These are phyloP conservation scores for Coregonus suidteri DNA, from an alignment of 2,797 vertebrate species.

Conservation along the genomic window DNA sequence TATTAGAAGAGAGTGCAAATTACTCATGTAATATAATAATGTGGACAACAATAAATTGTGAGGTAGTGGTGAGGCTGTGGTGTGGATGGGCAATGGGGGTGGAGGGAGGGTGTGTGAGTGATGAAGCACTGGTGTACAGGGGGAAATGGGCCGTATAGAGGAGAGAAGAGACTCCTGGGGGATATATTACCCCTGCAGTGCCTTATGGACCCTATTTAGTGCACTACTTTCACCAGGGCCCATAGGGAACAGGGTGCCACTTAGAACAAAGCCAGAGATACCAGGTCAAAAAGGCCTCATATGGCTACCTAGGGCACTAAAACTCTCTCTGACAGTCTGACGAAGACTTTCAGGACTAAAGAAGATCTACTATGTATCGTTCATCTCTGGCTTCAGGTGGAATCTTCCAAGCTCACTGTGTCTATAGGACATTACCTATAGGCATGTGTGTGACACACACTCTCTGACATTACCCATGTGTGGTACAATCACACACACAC, in stretches of 20 bases:
- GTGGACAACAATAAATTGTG: constrained; percentile 56
- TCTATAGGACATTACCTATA: not conserved
- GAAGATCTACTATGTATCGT: not conserved
- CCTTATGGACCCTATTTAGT: not conserved
- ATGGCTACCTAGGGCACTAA: not conserved
- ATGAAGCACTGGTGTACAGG: not conserved
- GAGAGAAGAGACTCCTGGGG: no score
- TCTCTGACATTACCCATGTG: no score
- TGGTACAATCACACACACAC: not conserved
- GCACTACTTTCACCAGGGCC: not conserved
- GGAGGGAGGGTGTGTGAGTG: not conserved
- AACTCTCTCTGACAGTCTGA: not conserved
- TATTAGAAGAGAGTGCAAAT: constrained; percentile 68
- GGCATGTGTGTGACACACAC: not conserved
- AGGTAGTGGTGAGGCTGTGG: not conserved
- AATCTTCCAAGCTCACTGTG: not conserved
- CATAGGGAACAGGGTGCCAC: not conserved
- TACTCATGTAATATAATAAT: constrained; percentile 65
- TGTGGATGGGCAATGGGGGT: not conserved
- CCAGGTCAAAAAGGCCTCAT: not conserved
- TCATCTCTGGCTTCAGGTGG: not conserved
- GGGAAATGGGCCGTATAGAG: not conserved
- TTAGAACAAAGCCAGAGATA: not conserved
- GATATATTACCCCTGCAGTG: not conserved
- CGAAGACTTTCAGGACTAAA: no score